Percentiles rank a stretch among this genome's conserved stretches.
Evolutionary conservation across 1,140 invertebrate species (phyloP).

Genomic region (Pentalonia nigronervosa): DNA sequence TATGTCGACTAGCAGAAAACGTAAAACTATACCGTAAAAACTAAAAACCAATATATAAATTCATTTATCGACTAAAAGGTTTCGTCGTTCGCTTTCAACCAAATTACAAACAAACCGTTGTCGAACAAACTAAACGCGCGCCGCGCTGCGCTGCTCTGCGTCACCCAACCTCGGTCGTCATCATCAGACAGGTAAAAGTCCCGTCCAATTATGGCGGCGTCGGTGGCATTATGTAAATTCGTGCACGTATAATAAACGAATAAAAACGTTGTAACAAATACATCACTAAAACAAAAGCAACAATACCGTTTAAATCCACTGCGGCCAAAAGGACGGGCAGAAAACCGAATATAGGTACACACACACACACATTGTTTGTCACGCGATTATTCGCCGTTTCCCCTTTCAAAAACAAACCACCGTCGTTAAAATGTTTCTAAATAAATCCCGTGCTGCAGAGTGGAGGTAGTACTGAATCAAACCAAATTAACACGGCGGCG

Average conservation of each 20-base stretch:
- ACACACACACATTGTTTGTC: background rate
- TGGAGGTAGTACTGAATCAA: background rate
- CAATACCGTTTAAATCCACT: background rate
- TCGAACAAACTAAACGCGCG: background rate
- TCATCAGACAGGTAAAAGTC: slow-evolving; percentile 5
- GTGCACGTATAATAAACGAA: background rate
- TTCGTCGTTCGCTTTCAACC: background rate
- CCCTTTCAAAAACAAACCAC: background rate
- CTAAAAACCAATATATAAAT: background rate
- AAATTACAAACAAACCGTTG: background rate
- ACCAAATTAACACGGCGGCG: background rate
- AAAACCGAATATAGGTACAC: background rate
- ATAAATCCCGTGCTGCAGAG: background rate
- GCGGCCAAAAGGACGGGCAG: background rate
- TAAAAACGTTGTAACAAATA: background rate
- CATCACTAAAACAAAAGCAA: background rate
- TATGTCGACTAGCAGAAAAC: background rate
- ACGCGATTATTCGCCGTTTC: slow-evolving; percentile 26
- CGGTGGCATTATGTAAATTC: background rate
- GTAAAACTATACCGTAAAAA: background rate
- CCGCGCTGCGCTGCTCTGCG: background rate
- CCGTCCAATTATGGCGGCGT: background rate
- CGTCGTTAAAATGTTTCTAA: background rate
- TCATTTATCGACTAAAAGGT: background rate
- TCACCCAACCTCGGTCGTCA: background rate